Percentiles rank a stretch among this genome's conserved stretches.
These are phyloP conservation scores for Pseudachorutes palmiensis DNA, from an alignment of 1,140 invertebrate species.

Conservation along the genomic window DNA sequence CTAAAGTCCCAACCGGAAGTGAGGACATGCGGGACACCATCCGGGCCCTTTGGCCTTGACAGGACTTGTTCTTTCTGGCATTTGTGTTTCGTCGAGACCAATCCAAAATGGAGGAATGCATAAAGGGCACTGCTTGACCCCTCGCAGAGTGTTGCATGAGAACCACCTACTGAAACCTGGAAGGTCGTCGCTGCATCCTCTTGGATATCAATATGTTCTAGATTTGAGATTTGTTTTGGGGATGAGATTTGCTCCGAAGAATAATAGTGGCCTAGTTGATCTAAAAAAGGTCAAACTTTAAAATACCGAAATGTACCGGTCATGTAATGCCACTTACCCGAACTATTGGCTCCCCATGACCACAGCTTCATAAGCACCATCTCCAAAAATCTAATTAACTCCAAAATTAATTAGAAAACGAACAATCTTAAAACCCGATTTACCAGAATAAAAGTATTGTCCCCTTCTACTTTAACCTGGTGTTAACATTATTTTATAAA, in stretches of 20 bases:
- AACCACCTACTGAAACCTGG: slow-evolving; percentile 15
- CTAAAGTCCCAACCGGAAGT: slow-evolving; percentile 31
- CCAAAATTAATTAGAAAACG: too few species aligned
- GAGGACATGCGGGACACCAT: slow-evolving; percentile 21
- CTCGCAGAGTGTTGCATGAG: slow-evolving; percentile 7
- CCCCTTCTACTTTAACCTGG: too few species aligned
- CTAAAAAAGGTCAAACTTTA: not conserved
- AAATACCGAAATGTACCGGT: not conserved
- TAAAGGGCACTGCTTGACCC: not conserved
- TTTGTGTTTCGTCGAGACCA: not conserved
- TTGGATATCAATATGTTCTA: not conserved
- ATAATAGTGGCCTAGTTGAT: slow-evolving; percentile 33
- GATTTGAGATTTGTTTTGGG: slow-evolving; percentile 21
- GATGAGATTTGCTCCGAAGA: slow-evolving; percentile 28
- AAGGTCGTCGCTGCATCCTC: not conserved
- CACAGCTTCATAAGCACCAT: slow-evolving; percentile 24
- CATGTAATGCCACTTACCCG: slow-evolving; percentile 9
- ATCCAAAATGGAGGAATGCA: not conserved
- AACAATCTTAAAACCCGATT: too few species aligned
- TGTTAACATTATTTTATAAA: too few species aligned
- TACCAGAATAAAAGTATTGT: too few species aligned
- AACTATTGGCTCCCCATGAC: slow-evolving; percentile 35
- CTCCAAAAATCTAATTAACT: too few species aligned
- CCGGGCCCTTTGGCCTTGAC: not conserved
- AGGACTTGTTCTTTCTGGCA: not conserved